phyloP scores from a whole-genome alignment of 2,888 invertebrate species.

The Lochmaea crataegi region DNA sequence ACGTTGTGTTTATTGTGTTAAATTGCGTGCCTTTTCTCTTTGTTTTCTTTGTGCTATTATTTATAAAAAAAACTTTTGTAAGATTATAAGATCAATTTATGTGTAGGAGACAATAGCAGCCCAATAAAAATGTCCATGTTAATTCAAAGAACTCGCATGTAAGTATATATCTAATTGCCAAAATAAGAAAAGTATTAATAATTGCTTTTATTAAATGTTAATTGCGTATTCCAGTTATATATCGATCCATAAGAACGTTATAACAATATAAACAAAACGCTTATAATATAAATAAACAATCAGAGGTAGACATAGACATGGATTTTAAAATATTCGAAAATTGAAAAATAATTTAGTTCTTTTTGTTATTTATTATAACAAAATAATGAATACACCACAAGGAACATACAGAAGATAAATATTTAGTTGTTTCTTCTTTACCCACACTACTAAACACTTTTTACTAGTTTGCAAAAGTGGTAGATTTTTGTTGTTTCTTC shows the following conservation, averaged over 20 bases:
- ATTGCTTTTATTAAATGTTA: neutral
- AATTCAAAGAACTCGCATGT: slow-evolving; percentile 12
- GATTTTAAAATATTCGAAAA: no score
- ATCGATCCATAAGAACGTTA: neutral
- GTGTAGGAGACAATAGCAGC: neutral
- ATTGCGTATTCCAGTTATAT: neutral
- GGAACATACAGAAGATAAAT: no score
- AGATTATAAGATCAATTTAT: neutral
- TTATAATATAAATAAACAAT: no score
- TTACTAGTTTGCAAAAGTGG: no score
- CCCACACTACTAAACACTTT: no score
- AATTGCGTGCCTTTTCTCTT: neutral
- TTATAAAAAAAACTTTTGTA: neutral
- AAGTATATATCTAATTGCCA: slow-evolving; percentile 5
- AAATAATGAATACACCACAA: no score
- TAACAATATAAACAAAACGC: neutral
- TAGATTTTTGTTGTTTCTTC: no score
- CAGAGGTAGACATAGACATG: no score
- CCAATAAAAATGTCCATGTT: slow-evolving; percentile 7
- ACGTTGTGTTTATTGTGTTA: neutral
- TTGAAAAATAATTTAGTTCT: no score
- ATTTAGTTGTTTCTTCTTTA: no score
- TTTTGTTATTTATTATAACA: no score
- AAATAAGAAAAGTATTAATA: neutral
- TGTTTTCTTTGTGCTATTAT: neutral